These are phyloP conservation scores for Sminthopsis crassicaudata DNA, from an alignment of 2,113 vertebrate species.

Conservation along the genomic window DNA sequence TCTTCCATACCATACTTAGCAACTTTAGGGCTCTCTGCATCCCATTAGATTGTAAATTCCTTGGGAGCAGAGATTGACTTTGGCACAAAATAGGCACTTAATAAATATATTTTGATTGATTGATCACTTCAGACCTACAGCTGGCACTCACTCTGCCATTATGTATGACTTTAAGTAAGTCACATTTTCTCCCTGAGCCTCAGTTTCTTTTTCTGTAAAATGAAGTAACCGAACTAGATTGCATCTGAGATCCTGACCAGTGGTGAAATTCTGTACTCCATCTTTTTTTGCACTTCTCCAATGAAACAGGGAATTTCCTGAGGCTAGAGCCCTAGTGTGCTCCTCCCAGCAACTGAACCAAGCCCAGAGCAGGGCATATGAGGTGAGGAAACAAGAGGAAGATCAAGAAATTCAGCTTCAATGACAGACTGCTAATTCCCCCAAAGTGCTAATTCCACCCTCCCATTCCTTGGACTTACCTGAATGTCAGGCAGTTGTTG, in stretches of 20 bases:
- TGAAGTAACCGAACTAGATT: not conserved
- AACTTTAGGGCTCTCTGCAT: not conserved
- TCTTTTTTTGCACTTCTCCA: not conserved
- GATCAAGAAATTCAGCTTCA: not conserved
- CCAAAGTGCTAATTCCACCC: not conserved
- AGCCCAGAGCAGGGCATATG: not conserved
- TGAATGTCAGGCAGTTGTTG: constrained; percentile 88
- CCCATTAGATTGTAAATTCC: not conserved
- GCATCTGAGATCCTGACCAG: not conserved
- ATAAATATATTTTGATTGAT: not conserved
- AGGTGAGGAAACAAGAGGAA: not conserved
- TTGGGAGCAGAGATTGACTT: not conserved
- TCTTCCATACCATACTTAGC: not conserved
- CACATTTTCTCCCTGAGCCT: not conserved
- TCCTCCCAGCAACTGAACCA: not conserved
- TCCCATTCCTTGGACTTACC: constrained; percentile 81
- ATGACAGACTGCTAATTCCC: not conserved
- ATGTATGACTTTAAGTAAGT: not conserved
- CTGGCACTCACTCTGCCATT: not conserved
- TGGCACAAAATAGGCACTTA: not conserved
- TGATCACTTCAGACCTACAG: not conserved
- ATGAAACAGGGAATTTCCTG: not conserved
- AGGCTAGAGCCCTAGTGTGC: not conserved
- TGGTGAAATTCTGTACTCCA: not conserved
- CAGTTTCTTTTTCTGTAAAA: not conserved